phyloP scores from a whole-genome alignment of 1,140 invertebrate genomes.

The Lepeophtheirus salmonis region DNA sequence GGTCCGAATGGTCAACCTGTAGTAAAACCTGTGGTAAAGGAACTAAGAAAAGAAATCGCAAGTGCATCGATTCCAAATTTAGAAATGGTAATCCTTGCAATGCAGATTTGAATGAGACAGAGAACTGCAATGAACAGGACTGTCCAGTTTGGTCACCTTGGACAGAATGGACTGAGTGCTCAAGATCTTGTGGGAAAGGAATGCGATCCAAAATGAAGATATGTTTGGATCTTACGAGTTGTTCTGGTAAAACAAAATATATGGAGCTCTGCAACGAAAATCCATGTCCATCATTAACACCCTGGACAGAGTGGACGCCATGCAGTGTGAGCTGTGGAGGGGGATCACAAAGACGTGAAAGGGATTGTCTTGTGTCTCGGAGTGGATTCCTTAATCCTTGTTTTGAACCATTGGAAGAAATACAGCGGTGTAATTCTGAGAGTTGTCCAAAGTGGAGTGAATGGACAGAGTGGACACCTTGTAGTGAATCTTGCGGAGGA shows the following conservation, averaged over 20 bases:
- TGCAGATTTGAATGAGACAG: background rate
- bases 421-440: background rate
- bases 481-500: slow-evolving; percentile 36
- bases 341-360: background rate
- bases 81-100: background rate
- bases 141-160: slow-evolving; percentile 14
- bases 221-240: slow-evolving; percentile 24
- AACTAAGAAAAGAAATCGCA: background rate
- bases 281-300: background rate
- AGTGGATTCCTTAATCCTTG: background rate
- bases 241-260: slow-evolving; percentile 3
- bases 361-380: background rate
- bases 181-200: background rate
- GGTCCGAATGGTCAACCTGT: slow-evolving; percentile 9
- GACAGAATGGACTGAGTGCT: slow-evolving; percentile 14
- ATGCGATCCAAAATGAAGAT: slow-evolving; percentile 32
- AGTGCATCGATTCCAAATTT: slow-evolving; percentile 4
- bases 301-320: background rate
- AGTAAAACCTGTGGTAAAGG: slow-evolving; percentile 4
- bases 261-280: background rate
- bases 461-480: slow-evolving; percentile 31
- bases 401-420: background rate
- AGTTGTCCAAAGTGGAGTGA: slow-evolving; percentile 28
- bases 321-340: background rate
- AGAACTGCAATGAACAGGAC: slow-evolving; percentile 5